Evolutionary conservation across 2,113 vertebrate genomes (phyloP).

Genomic region (Regulus satrapa): DNA sequence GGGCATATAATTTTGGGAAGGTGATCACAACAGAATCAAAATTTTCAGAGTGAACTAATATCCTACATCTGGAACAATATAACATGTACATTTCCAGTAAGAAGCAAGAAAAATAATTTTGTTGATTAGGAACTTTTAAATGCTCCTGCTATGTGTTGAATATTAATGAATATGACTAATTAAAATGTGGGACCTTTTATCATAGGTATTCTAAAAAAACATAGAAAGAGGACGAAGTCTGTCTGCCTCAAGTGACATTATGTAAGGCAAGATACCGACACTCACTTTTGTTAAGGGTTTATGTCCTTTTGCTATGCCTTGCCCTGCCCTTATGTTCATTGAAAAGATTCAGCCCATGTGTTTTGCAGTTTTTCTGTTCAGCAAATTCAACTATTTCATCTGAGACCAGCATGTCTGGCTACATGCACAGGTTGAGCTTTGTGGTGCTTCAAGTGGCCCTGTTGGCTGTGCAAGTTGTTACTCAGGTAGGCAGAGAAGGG

Average conservation of each 20-base stretch:
- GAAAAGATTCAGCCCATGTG: not conserved
- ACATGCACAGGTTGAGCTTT: not conserved
- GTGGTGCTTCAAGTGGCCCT: not conserved
- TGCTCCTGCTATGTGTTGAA: not conserved
- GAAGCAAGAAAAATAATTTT: not conserved
- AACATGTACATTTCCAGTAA: not conserved
- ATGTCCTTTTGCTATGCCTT: not conserved
- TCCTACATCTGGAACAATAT: not conserved
- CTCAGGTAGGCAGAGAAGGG: not conserved
- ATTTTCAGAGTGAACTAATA: not conserved
- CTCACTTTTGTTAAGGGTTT: not conserved
- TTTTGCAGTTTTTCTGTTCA: not conserved
- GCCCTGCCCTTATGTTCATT: not conserved
- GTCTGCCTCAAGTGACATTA: not conserved
- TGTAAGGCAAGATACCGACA: not conserved
- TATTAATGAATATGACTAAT: not conserved
- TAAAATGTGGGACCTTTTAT: not conserved
- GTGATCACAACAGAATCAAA: not conserved
- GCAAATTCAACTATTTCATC: not conserved
- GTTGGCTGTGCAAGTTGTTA: not conserved
- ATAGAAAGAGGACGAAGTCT: not conserved
- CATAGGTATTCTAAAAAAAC: not conserved
- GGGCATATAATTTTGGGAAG: not conserved
- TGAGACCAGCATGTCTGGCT: not conserved
- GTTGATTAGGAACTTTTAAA: not conserved